Evolutionary conservation across 2,113 vertebrate genomes (phyloP), one percentile per base, ranked within the genome.

Genomic region (Cromileptes altivelis): DNA sequence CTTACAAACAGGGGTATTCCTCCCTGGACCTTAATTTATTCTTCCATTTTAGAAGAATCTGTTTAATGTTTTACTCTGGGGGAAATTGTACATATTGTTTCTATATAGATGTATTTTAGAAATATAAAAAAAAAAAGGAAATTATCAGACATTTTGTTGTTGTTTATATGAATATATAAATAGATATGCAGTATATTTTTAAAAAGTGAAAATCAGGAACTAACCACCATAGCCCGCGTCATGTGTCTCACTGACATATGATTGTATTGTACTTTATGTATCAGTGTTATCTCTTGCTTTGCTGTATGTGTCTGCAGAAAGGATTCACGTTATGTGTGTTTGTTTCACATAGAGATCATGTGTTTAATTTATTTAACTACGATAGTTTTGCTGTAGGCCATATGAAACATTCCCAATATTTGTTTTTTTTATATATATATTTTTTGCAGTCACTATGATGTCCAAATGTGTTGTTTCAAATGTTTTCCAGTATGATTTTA

Each of bases 41-140:
- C 93, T 96, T 96, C 94, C 94, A 78, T 95, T 96, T 92, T 92
- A 81, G 94, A 95, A 95, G 91, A 96, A 91, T 95, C 53, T 82
- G 80, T 94, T 61, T 60, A 87, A 53, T 94, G 86, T 92, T 90
- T 47, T 47, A 70, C 84, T 92, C 90, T 92, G 73, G 56, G 92
- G 63, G 19, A 15, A 79, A 85, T 89, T 96, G 91, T 95, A 90
- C 71, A 95, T 92, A 93, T 21, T 87, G 82, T 92, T 92, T 90
- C 73, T 12, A 68, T 87, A 93, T 94, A 96, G 95, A 91, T 95
- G 88, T 92, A 95, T 86, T 94, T 94, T 95, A 96, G 88, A 89
- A 92, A 73, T 92, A 93, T 94, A 69, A 91, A 90, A 81, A n/a
- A n/a, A 86, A 86, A 82, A 90, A 19, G 3, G 83, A 85, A 86